Percentiles rank a stretch among this genome's conserved stretches.
Evolutionary conservation across 2,888 invertebrate species (phyloP).

Genomic region (Eutolmus rufibarbis): DNA sequence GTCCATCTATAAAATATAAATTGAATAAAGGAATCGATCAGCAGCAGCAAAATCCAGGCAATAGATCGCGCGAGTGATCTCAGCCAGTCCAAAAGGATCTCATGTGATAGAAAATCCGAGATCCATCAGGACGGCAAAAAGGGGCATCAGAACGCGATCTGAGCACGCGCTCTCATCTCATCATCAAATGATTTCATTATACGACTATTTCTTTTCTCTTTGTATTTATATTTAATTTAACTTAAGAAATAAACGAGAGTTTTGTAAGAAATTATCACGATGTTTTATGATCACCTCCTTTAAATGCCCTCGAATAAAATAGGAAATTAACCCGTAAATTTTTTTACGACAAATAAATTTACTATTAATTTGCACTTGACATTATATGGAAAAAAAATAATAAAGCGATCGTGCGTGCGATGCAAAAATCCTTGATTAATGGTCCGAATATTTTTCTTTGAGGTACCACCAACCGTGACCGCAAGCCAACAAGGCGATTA

Average conservation of each 20-base stretch:
- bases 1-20: background rate
- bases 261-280: slow-evolving; percentile 18
- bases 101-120: slow-evolving; percentile 29
- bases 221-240: slow-evolving; percentile 41
- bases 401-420: background rate
- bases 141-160: slow-evolving; percentile 25
- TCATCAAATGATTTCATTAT: slow-evolving; percentile 10
- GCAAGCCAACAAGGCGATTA: background rate
- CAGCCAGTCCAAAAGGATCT: slow-evolving; percentile 10
- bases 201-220: background rate
- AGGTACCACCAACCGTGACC: background rate
- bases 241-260: slow-evolving; percentile 33
- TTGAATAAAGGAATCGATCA: background rate
- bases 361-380: background rate
- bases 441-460: background rate
- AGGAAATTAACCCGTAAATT: background rate
- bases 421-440: background rate
- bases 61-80: slow-evolving; percentile 31
- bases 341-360: background rate
- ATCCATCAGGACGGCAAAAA: background rate
- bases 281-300: background rate
- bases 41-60: background rate
- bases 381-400: background rate
- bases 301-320: background rate
- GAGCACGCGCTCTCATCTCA: background rate